Percentiles rank a stretch among this genome's conserved stretches.
These are phyloP conservation scores for Poeciliopsis prolifica DNA, from an alignment of 2,113 vertebrate species.

Conservation along the genomic window DNA sequence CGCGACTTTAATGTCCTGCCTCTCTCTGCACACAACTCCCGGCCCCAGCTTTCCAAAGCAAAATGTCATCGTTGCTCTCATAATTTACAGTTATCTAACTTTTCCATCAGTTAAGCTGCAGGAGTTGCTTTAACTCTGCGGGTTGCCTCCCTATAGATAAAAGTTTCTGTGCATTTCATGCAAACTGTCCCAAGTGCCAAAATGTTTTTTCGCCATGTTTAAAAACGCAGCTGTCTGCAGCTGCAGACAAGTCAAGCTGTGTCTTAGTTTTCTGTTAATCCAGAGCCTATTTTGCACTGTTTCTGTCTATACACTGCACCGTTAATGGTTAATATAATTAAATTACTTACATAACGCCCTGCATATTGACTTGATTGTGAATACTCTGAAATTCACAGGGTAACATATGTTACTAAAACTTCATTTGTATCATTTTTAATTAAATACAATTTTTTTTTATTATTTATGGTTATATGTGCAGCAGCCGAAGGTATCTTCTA, in stretches of 20 bases:
- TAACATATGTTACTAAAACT: background rate
- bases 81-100: background rate
- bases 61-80: background rate
- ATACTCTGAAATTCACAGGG: background rate
- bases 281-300: background rate
- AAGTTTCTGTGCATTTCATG: conserved; percentile 1
- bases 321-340: background rate
- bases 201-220: background rate
- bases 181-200: background rate
- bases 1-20: background rate
- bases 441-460: no score
- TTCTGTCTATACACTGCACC: background rate
- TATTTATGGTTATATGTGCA: background rate
- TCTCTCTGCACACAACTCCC: background rate
- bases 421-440: background rate
- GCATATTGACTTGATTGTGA: conserved; percentile 1
- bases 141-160: conserved; percentile 8
- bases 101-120: background rate
- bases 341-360: background rate
- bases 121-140: conserved; percentile 14
- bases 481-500: background rate
- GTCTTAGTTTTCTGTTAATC: background rate
- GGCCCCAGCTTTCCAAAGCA: no score
- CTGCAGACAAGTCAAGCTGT: background rate
- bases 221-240: background rate